phyloP scores from a whole-genome alignment of 2,797 vertebrate species.

The Scolopax bukidnonensis region DNA sequence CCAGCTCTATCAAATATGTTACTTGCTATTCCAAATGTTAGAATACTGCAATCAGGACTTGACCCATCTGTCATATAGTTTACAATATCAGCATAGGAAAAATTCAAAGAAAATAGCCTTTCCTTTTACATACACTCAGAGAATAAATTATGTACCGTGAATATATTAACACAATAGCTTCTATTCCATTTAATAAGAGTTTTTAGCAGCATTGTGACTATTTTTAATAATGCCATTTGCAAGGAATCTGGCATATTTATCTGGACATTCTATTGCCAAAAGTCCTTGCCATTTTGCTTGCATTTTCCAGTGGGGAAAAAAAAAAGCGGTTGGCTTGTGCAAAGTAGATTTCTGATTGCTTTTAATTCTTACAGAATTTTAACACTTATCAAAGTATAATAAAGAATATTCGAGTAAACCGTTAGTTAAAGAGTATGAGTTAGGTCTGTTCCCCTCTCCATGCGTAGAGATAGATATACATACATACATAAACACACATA shows the following conservation, averaged over 20 bases:
- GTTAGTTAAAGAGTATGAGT: constrained; percentile 6
- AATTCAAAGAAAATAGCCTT: constrained; percentile 78
- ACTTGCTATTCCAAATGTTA: constrained; percentile 88
- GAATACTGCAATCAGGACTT: constrained; percentile 84
- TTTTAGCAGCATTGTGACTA: constrained; percentile 68
- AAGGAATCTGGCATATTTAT: constrained; percentile 70
- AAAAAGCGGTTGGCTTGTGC: constrained; percentile 59
- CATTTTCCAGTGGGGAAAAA: constrained; percentile 63
- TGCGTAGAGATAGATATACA: background rate
- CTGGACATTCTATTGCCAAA: constrained; percentile 75
- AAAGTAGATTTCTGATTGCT: constrained; percentile 68
- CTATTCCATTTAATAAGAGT: constrained; percentile 68
- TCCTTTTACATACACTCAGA: constrained; percentile 58
- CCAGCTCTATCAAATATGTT: constrained; percentile 89
- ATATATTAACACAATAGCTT: constrained; percentile 63
- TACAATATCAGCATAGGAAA: constrained; percentile 81
- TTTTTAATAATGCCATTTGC: constrained; percentile 70
- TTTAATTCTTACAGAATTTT: constrained; percentile 63
- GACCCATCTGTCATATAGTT: constrained; percentile 88
- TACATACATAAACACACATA: constrained; percentile 16
- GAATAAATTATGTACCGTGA: constrained; percentile 61
- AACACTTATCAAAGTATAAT: constrained; percentile 43
- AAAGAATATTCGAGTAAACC: constrained; percentile 42
- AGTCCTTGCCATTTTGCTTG: constrained; percentile 75
- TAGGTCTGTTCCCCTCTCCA: constrained; percentile 13